Conservation (phyloP, 2,888 invertebrate genomes). For the Noctua fimbriata region DNA sequence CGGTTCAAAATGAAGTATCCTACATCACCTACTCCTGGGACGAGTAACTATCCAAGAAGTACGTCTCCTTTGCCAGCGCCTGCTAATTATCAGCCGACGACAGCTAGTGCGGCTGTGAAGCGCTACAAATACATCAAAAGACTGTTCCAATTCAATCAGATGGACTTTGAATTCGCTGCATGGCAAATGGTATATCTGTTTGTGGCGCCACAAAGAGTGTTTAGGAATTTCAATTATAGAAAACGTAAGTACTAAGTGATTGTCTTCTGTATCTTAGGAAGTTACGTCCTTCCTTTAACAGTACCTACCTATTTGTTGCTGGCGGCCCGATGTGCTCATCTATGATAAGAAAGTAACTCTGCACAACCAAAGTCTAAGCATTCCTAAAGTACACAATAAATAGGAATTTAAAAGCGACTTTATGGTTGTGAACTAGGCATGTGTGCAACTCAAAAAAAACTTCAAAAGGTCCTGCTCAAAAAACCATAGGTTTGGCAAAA, state of each 20-base stretch:
- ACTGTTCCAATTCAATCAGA: slow-evolving; percentile 97
- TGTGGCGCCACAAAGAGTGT: slow-evolving; percentile 98
- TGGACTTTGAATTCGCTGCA: slow-evolving; percentile 99
- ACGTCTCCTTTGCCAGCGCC: slow-evolving; percentile 93
- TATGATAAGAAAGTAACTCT: not conserved
- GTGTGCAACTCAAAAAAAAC: not conserved
- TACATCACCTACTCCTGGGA: slow-evolving; percentile 90
- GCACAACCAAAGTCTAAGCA: not conserved
- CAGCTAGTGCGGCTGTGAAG: slow-evolving; percentile 95
- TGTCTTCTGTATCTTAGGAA: not conserved
- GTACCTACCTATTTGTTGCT: too few relatives aligned
- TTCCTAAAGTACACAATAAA: not conserved
- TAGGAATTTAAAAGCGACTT: not conserved
- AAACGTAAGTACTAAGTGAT: slow-evolving; percentile 93
- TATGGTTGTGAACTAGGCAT: not conserved
- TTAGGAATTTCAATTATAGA: slow-evolving; percentile 98
- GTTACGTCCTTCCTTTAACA: not conserved
- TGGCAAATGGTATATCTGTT: slow-evolving; percentile 99
- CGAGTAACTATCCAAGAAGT: slow-evolving; percentile 88
- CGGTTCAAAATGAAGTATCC: slow-evolving; percentile 89
- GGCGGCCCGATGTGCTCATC: not conserved
- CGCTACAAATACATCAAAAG: slow-evolving; percentile 96
- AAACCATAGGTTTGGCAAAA: not conserved
- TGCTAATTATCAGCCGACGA: slow-evolving; percentile 92
- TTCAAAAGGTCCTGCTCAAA: not conserved